Percentiles rank a stretch among this genome's conserved stretches.
Conservation (phyloP, 2,797 vertebrate species). For the Coracias cyanogaster region DNA sequence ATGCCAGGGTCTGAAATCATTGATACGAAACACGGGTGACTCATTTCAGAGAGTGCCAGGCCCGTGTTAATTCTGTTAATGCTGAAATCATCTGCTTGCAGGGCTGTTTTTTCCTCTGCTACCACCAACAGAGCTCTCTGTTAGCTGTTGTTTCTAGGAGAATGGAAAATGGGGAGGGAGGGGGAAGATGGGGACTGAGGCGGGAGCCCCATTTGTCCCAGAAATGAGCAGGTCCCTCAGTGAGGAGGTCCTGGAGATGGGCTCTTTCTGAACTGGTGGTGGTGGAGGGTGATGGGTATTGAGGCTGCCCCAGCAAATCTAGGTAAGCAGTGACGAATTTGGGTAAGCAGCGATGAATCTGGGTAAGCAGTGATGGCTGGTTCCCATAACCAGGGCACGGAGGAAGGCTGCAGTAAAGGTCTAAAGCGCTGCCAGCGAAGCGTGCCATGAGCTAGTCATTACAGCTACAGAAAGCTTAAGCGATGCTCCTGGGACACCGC, state of each 20-base stretch:
- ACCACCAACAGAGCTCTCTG: not conserved
- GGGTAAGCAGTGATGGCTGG: not conserved
- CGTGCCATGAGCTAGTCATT: not conserved
- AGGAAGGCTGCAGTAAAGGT: not conserved
- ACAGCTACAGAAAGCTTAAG: not conserved
- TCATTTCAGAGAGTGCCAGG: slow-evolving; percentile 26
- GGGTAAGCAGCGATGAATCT: too few species aligned
- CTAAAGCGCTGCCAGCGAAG: not conserved
- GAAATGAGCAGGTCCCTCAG: fast-evolving
- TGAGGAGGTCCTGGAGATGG: not conserved
- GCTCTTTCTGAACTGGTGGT: not conserved
- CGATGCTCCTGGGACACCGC: not conserved
- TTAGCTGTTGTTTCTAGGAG: not conserved
- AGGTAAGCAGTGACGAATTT: not conserved
- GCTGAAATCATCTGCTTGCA: slow-evolving; percentile 8
- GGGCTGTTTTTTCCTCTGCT: slow-evolving; percentile 23
- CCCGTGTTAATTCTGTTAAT: slow-evolving; percentile 59
- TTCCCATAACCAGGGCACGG: fast-evolving
- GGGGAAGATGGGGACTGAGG: not conserved
- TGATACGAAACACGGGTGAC: slow-evolving; percentile 55
- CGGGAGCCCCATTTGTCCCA: not conserved
- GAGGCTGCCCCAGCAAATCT: not conserved
- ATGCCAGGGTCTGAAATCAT: slow-evolving; percentile 58
- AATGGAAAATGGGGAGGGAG: not conserved
- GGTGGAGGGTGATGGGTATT: not conserved